Base-by-base conservation (phyloP, 2,888 invertebrate species). In the Agrochola litura region DNA sequence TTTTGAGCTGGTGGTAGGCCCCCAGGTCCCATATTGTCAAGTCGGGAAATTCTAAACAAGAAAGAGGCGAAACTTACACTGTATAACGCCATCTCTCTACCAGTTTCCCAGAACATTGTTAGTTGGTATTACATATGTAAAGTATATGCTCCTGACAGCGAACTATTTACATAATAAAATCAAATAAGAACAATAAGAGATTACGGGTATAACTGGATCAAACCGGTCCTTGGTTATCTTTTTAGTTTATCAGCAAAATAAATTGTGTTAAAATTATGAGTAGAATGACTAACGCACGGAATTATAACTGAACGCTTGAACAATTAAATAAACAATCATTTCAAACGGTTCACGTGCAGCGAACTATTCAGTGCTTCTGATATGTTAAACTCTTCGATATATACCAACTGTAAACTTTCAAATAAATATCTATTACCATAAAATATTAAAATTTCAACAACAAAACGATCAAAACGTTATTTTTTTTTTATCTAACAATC, bases 331-430 rank as follows among this genome's bases (percentile, higher is more conserved):
- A 41, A 64, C 58, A 52, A 58, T 56, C 6, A 43, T 52, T 60
- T 58, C 25, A 16, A 49, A 68, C 52, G 30, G 58, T 58, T 16
- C 52, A 61, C 37, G 19, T 41, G 25, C n/a, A n/a, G 73, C 43
- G 63, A 69, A 73, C 60, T 77, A 60, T 84, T 74, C 43, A 64
- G 77, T 78, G 75, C 61, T 76, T 63, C 16, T 87, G 88, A 88
- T 86, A 87, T 88, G 87, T 88, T 78, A 81, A 82, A 84, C 77
- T 80, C 76, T 84, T 81, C 49, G 70, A 78, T 83, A 74, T 71
- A 76, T 61, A 65, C 25, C 64, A 82, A 87, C 56, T 71, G 60
- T 73, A 68, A 71, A 63, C n/a, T 19, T 64, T 41, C 12, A 79
- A 81, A 85, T 70, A 76, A 85, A 67, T 30, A 78, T 46, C 37